Conservation (phyloP, 2,888 invertebrate genomes). For the Cepaea hortensis region DNA sequence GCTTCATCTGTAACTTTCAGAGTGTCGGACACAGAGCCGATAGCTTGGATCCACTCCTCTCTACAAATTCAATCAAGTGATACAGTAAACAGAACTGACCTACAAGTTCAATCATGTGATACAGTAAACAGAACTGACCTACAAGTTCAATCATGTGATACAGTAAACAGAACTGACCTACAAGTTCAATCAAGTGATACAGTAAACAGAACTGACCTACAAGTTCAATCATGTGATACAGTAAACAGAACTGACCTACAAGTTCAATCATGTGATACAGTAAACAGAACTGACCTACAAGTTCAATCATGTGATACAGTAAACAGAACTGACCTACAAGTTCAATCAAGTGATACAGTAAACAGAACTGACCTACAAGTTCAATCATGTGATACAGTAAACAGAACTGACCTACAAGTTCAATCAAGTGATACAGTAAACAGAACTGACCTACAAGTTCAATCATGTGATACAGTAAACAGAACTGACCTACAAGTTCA, state of each 20-base stretch:
- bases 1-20: slow-evolving; percentile 69
- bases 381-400: neutral
- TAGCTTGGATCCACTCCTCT: slow-evolving; percentile 91
- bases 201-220: too few species aligned
- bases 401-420: neutral
- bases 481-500: too few species aligned
- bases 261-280: too few species aligned
- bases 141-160: neutral
- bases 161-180: too few species aligned
- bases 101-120: neutral
- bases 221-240: too few species aligned
- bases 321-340: too few species aligned
- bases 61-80: slow-evolving; percentile 77
- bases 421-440: neutral
- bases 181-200: too few species aligned
- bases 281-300: too few species aligned
- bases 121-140: too few species aligned
- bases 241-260: too few species aligned
- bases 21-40: slow-evolving; percentile 81
- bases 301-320: too few species aligned
- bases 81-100: neutral
- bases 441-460: neutral
- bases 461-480: neutral
- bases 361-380: slow-evolving; percentile 76
- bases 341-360: too few species aligned